Evolutionary conservation across 2,888 invertebrate genomes (phyloP).

Genomic region (Drosophila glabriapex): DNA sequence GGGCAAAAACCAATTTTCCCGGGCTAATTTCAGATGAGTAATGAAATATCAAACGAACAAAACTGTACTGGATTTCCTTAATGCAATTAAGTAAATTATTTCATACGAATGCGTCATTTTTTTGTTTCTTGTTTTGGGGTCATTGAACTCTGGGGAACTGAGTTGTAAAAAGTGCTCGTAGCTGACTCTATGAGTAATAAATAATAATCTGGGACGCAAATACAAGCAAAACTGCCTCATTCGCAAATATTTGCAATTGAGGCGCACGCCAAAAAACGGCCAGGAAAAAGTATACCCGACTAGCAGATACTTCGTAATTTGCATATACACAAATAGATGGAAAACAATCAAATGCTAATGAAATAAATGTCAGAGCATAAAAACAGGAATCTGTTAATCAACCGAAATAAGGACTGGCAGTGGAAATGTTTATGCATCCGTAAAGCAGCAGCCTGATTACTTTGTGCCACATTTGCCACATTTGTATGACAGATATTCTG

Average conservation of each 20-base stretch:
- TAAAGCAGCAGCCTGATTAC: conserved; percentile 15
- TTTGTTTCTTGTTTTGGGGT: background rate
- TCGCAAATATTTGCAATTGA: conserved; percentile 67
- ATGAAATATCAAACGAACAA: conserved; percentile 45
- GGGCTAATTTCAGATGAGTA: conserved; percentile 22
- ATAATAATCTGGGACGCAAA: conserved; percentile 37
- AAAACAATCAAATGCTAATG: background rate
- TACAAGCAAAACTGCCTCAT: conserved; percentile 55
- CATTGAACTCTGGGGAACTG: conserved; percentile 39
- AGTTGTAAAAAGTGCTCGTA: conserved; percentile 17
- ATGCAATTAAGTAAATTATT: conserved; percentile 27
- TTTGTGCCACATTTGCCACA: conserved; percentile 33
- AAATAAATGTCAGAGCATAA: conserved; percentile 1
- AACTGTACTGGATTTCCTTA: conserved; percentile 46
- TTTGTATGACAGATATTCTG: background rate
- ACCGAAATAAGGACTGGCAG: conserved; percentile 55
- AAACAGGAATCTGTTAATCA: conserved; percentile 5
- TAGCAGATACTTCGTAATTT: background rate
- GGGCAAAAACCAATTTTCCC: conserved; percentile 18
- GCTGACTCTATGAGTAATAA: conserved; percentile 65
- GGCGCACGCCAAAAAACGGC: conserved; percentile 43
- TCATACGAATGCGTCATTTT: conserved; percentile 40
- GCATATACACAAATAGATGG: background rate
- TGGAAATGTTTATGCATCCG: conserved; percentile 37
- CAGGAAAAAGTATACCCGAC: conserved; percentile 20